Base-by-base conservation (phyloP, 1,140 invertebrate species). In the Reticulitermes speratus region DNA sequence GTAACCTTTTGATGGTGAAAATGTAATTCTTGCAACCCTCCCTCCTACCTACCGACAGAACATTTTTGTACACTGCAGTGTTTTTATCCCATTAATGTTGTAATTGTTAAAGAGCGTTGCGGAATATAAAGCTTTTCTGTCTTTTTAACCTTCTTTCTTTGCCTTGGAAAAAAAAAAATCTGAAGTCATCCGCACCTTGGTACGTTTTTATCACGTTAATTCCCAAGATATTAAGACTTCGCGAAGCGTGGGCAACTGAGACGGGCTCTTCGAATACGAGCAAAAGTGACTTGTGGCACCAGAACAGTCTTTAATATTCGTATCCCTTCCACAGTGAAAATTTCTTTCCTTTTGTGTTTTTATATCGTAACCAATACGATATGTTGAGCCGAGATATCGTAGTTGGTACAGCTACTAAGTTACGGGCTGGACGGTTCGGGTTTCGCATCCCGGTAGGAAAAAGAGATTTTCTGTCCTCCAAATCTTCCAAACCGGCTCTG, bases 61-160 rank as follows among this genome's bases (percentile, higher is more conserved):
- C 5, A 75, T 75, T 75, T 75, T 75, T 75, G 65, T 75, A 30
- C n/a, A 75, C 65, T 75, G 65, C 65, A 5, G 32, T 44, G 83
- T 52, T 84, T 52, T 84, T 19, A 44, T 84, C 83, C n/a, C 83
- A 84, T 84, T 84, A 84, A 84, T 84, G 48, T 84, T 84, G 83
- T 84, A 84, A 84, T 84, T 84, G 83, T 84, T 84, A 84, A 84
- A 45, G 83, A 84, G 83, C 21, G 82, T 83, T 44, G 38, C 38
- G 82, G 59, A 65, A 65, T 65, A 65, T 83, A 30, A 83, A 30
- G 82, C 44, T 52, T 30, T 44, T 32, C 83, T 52, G 9, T 84
- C 11, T 84, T 84, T 38, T 84, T 84, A 84, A 32, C 83, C 48
- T 44, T 84, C 83, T 84, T 12, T 52, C 83, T 44, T 52, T 84